A percentile compares a stretch with the other conserved stretches of the same genome.
These are phyloP conservation scores for Lacerta viridis DNA, from an alignment of 2,797 vertebrate species.

Conservation along the genomic window DNA sequence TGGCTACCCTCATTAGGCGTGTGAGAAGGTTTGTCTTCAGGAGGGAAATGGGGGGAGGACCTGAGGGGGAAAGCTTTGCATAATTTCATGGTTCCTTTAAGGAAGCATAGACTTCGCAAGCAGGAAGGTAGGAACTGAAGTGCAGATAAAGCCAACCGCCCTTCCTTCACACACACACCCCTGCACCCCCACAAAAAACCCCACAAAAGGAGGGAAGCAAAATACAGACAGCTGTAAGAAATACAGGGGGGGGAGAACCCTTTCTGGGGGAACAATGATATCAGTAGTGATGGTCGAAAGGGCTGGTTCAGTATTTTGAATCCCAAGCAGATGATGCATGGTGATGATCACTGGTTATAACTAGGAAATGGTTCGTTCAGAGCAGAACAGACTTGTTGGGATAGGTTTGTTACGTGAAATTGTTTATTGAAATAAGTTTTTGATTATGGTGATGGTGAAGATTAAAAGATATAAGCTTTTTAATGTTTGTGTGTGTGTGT, in stretches of 20 bases:
- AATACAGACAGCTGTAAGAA: neutral
- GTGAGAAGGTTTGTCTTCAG: conserved; percentile 32
- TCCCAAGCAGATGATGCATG: neutral
- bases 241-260: neutral
- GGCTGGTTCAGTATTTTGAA: conserved; percentile 1
- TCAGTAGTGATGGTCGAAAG: neutral
- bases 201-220: neutral
- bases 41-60: conserved; percentile 26
- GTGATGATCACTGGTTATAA: neutral
- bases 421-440: neutral
- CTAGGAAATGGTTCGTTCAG: neutral
- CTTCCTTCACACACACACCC: too few species aligned
- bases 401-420: too few species aligned
- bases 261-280: conserved; percentile 1
- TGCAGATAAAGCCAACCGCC: neutral
- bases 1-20: conserved; percentile 40
- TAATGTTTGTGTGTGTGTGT: neutral
- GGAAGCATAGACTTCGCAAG: conserved; percentile 4
- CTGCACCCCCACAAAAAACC: neutral
- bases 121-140: conserved; percentile 28
- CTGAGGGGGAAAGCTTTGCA: conserved; percentile 36
- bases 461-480: neutral
- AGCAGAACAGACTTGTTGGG: neutral
- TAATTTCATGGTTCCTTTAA: conserved; percentile 45
- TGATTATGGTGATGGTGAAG: neutral